Conservation (phyloP, 2,113 vertebrate species). For the Halichoeres trimaculatus region DNA sequence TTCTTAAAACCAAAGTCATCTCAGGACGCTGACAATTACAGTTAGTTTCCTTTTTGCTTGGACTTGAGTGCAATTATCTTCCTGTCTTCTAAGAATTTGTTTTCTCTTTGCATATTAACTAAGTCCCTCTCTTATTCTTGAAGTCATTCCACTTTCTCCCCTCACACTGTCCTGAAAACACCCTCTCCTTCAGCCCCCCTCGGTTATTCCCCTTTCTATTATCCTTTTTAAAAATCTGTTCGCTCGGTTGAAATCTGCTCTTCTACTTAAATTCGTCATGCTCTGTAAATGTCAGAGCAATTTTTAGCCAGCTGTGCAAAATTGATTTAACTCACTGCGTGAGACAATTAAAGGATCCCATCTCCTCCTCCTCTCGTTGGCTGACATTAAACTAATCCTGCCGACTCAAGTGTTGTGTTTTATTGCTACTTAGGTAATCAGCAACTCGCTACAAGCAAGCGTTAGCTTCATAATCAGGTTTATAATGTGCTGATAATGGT, state of each 20-base stretch:
- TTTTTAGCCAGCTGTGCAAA: conserved; percentile 25
- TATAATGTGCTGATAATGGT: conserved; percentile 8
- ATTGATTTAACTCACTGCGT: no score
- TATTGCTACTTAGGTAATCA: conserved; percentile 32
- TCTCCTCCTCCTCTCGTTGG: neutral
- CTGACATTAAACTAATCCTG: conserved; percentile 9
- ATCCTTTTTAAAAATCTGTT: neutral
- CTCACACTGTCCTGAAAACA: no score
- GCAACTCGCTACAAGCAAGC: neutral
- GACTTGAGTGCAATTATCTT: no score
- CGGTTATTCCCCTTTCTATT: neutral
- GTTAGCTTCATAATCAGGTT: neutral
- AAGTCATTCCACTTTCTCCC: neutral
- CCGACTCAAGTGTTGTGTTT: conserved; percentile 3
- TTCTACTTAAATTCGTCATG: neutral
- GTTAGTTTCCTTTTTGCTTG: no score
- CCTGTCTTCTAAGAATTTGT: neutral
- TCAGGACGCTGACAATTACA: no score
- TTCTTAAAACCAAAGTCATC: no score
- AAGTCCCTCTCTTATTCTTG: neutral
- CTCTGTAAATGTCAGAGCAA: conserved; percentile 35
- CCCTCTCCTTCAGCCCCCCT: neutral
- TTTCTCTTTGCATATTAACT: neutral
- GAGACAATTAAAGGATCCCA: conserved; percentile 7
- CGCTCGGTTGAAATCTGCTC: neutral